Evolutionary conservation across 2,797 vertebrate species (phyloP).

Genomic region (Paratrypauchen microcephalus): DNA sequence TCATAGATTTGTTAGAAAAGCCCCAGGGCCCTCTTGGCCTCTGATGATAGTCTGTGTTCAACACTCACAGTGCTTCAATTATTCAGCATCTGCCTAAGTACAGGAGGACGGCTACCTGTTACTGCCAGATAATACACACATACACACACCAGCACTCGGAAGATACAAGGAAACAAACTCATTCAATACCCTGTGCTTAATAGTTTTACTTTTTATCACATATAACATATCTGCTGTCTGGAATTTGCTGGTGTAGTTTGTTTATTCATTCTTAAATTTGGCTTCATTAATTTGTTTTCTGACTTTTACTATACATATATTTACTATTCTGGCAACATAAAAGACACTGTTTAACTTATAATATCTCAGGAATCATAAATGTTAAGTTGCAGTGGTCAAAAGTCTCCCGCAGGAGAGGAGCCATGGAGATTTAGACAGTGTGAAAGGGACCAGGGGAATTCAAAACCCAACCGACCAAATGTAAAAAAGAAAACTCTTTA

Average conservation of each 20-base stretch:
- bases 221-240: too few species aligned
- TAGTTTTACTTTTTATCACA: too few species aligned
- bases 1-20: conserved; percentile 41
- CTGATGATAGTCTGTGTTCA: conserved; percentile 45
- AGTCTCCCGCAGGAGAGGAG: conserved; percentile 47
- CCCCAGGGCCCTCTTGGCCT: conserved; percentile 36
- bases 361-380: conserved; percentile 27
- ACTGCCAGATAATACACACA: conserved; percentile 3
- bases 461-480: conserved; percentile 26
- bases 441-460: conserved; percentile 25
- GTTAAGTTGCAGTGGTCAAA: conserved; percentile 39
- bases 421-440: conserved; percentile 32
- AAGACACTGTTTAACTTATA: neutral
- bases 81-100: conserved; percentile 45
- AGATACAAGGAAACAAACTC: neutral
- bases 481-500: conserved; percentile 44
- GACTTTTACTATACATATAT: neutral
- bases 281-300: neutral
- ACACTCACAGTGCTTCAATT: conserved; percentile 51
- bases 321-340: neutral
- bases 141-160: neutral
- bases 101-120: conserved; percentile 27
- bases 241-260: too few species aligned
- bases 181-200: neutral
- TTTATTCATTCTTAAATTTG: too few species aligned